Base-by-base conservation (phyloP, 2,888 invertebrate genomes). In the Zhuqinia jingwanae region DNA sequence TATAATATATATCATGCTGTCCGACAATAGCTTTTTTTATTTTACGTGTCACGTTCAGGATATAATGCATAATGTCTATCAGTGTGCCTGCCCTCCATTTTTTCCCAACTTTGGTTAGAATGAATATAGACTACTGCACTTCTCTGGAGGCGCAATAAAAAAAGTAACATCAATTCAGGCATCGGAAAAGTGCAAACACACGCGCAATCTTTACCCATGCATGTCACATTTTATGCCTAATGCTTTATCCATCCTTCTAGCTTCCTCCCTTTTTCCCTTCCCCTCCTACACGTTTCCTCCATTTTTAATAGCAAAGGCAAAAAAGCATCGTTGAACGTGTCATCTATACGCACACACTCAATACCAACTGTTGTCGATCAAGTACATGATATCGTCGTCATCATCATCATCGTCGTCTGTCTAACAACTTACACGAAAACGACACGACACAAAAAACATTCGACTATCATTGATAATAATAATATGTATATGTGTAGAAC, bases 271-370 rank as follows among this genome's bases (percentile, higher is more conserved):
- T 6, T 36, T 36, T 36, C 36, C 36, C n/a, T n/a, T 42, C 47
- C 47, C 70, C 70, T 45, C 84, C 84, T 77, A 77, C 84, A 58
- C 76, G 56, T 60, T 84, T 70, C 70, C 77, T 76, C 58, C 68
- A 77, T 77, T 77, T 77, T 70, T 20, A 36, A 3, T 8, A 36
- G 77, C 76, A 42, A 36, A 36, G 8, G 8, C 3, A 36, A 36
- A 36, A 36, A 36, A 36, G 36, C 36, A 36, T 6, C 36, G 8
- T 36, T 8, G 36, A 36, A 76, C 27, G 65, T 63, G 80, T 77
- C 77, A 77, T 25, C 65, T 68, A 83, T n/a, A n/a, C n/a, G 15
- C 47, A 60, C 45, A 63, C 45, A 78, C 30, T 50, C 68, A 68
- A 17, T 65, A 63, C 27, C 47, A 45, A 47, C 27, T 47, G 13